These are phyloP conservation scores for Aurelia sp. DNA, from an alignment of 30 jellyfish, hydroid and myxozoan species.

Conservation along the genomic window DNA sequence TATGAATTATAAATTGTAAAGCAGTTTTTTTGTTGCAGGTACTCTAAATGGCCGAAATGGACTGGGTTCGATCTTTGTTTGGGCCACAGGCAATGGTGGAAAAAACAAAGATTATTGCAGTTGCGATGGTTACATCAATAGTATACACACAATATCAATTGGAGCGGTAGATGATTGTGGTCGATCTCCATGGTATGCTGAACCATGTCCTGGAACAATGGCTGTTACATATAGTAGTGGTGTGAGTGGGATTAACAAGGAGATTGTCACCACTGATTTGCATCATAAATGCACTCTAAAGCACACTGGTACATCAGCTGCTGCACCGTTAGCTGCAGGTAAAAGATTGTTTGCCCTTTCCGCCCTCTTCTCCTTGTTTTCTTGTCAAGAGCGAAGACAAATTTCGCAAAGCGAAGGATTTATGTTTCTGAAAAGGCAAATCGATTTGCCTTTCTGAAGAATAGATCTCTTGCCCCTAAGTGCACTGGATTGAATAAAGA, in stretches of 20 bases:
- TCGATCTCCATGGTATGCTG: constrained; percentile 98
- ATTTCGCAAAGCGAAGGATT: too few relatives aligned
- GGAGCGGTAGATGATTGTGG: constrained; percentile 99
- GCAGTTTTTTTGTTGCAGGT: constrained; percentile 37
- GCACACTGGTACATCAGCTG: constrained; percentile 99
- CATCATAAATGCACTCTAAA: constrained; percentile 78
- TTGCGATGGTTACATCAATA: constrained; percentile 98
- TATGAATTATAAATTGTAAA: too few relatives aligned
- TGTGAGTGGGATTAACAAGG: constrained; percentile 74
- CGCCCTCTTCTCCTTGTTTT: neutral
- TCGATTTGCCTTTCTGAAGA: too few relatives aligned
- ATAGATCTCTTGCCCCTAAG: too few relatives aligned
- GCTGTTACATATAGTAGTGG: constrained; percentile 99
- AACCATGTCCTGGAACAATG: constrained; percentile 97
- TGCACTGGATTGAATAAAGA: too few relatives aligned
- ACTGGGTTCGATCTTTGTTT: constrained; percentile 91
- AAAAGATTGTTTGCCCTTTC: neutral
- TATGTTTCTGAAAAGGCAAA: too few relatives aligned
- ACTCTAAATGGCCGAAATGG: constrained; percentile 87
- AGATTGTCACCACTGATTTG: constrained; percentile 95
- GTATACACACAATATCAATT: constrained; percentile 88
- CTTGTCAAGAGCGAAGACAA: too few relatives aligned
- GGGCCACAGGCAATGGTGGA: constrained; percentile 99
- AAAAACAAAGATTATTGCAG: constrained; percentile 88
- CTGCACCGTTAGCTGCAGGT: constrained; percentile 99